These are phyloP conservation scores for Nomada fabriciana DNA, from an alignment of 2,888 invertebrate genomes.

Conservation along the genomic window DNA sequence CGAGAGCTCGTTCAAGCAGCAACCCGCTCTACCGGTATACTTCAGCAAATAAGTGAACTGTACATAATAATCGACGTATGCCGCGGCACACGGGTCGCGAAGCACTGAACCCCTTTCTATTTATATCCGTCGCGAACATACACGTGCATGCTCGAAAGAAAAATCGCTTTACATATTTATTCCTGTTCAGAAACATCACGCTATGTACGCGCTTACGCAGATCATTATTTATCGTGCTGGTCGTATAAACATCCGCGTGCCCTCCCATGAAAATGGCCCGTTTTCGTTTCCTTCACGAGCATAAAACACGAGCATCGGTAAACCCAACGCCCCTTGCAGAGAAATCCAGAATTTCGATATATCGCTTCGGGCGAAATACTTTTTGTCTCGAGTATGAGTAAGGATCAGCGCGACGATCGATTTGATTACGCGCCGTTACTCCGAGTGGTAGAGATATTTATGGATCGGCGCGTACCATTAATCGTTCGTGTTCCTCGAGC, in stretches of 20 bases:
- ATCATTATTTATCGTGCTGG: slow-evolving; percentile 24
- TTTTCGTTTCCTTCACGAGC: too few species aligned
- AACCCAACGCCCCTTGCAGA: too few species aligned
- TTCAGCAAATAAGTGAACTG: slow-evolving; percentile 31
- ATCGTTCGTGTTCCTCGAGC: slow-evolving; percentile 17
- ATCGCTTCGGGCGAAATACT: too few species aligned
- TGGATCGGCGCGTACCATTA: background rate
- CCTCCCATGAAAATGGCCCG: background rate
- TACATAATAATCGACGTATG: slow-evolving; percentile 22
- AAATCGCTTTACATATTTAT: slow-evolving; percentile 41
- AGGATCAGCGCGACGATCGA: background rate
- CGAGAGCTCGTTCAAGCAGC: background rate
- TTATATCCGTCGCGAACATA: slow-evolving; percentile 23
- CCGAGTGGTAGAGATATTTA: too few species aligned
- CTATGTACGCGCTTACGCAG: slow-evolving; percentile 29
- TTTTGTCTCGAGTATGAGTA: too few species aligned
- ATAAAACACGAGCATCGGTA: too few species aligned
- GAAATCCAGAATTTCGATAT: too few species aligned
- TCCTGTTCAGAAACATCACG: slow-evolving; percentile 36
- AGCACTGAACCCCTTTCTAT: slow-evolving; percentile 43
- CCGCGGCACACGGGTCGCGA: slow-evolving; percentile 18
- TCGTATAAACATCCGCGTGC: slow-evolving; percentile 26
- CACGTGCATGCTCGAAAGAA: slow-evolving; percentile 5
- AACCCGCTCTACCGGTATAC: slow-evolving; percentile 15
- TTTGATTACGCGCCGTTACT: background rate